Evolutionary conservation across 2,113 vertebrate species (phyloP), one percentile per base, ranked within the genome.

Genomic region (Tetrao urogallus): DNA sequence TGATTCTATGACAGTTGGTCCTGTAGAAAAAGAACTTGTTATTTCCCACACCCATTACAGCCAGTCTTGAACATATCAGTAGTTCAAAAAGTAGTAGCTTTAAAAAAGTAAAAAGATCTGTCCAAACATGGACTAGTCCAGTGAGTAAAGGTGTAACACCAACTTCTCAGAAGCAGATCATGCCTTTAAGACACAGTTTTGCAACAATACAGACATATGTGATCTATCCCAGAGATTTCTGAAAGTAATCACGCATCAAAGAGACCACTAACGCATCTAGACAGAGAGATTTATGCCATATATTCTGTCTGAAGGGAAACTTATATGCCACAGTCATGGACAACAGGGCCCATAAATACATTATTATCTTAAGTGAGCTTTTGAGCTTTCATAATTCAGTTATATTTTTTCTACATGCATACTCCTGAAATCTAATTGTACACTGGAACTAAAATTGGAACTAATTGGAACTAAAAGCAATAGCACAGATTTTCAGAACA

Each of bases 161-260:
- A 74, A 52, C n/a, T 84, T 90, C 36, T 54, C 1, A 0, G 2
- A 16, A 25, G 4, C 5, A 90, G 43, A 40, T 18, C 47, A 10
- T 47, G 21, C n/a, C 69, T 48, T 69, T 64, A 57, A 84, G 54
- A 67, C 6, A 25, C 2, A 42, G 50, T 63, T 90, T 71, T 76
- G 34, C 28, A 85, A 27, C 21, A 76, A 10, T 34, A 48, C 7
- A 38, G n/a, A 40, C 21, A 64, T 58, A 48, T 11, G 40, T 76
- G 63, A 82, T 91, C 40, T 43, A 84, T 64, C 65, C 28, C 58
- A 85, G 54, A 69, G 47, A 36, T 75, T 65, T 57, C 61, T 86
- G 80, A 89, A 82, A 85, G 40, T 40, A 40, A 64, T 56, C 77
- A 34, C 57, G 9, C 60, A 47, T 81, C 76, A 94, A 66, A 92